Evolutionary conservation across 1,140 invertebrate genomes (phyloP).

Genomic region (Prorops nasuta): DNA sequence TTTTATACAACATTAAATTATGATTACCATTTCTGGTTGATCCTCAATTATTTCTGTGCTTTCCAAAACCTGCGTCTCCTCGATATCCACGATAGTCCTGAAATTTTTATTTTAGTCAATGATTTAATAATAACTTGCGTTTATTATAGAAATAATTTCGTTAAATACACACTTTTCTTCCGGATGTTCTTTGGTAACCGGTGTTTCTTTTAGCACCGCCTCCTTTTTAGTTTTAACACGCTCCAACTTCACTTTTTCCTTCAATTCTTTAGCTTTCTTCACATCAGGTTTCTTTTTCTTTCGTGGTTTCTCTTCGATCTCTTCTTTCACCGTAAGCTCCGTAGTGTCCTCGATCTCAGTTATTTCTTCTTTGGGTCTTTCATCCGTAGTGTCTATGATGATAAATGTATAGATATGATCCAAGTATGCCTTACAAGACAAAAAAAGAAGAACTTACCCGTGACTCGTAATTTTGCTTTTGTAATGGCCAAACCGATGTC

Average conservation of each 20-base stretch:
- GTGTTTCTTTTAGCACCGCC: conserved; percentile 43
- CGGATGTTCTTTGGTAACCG: conserved; percentile 44
- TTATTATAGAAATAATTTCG: neutral
- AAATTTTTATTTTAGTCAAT: conserved; percentile 5
- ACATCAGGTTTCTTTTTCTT: conserved; percentile 52
- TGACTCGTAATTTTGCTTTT: conserved; percentile 74
- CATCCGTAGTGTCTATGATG: conserved; percentile 24
- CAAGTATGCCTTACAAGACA: neutral
- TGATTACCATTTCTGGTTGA: conserved; percentile 48
- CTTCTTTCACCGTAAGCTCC: conserved; percentile 33
- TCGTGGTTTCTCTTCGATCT: conserved; percentile 41
- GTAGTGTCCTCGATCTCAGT: conserved; percentile 22
- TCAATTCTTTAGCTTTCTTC: conserved; percentile 58
- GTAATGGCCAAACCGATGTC: conserved; percentile 78
- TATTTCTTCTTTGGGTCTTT: neutral
- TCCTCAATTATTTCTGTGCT: conserved; percentile 51
- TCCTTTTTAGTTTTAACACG: conserved; percentile 56
- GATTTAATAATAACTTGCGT: too few species aligned
- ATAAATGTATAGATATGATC: neutral
- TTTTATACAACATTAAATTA: conserved; percentile 1
- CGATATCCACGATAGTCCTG: conserved; percentile 54
- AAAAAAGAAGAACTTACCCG: conserved; percentile 47
- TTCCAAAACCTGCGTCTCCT: conserved; percentile 57
- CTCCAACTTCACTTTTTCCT: conserved; percentile 59
- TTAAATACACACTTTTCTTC: conserved; percentile 49